A percentile compares a stretch with the other conserved stretches of the same genome.
phyloP scores from a whole-genome alignment of 2,797 vertebrate species.

The Sphenopsis melanotis region DNA sequence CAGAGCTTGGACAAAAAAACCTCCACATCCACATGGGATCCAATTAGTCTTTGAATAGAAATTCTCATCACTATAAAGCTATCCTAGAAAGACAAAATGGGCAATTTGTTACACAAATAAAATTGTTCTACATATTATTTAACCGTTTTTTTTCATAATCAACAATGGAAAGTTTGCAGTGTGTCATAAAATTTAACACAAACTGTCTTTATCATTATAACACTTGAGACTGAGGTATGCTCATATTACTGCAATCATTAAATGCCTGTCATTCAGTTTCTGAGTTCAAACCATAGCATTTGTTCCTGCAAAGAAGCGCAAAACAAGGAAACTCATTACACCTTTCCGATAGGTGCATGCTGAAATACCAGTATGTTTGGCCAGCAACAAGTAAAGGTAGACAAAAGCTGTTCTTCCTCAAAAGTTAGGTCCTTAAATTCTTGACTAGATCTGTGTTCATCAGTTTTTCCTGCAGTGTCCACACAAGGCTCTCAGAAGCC shows the following conservation, averaged over 20 bases:
- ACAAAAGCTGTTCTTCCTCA: not conserved
- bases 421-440: not conserved
- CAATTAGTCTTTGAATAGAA: not conserved
- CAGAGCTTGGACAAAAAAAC: not conserved
- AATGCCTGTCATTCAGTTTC: not conserved
- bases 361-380: not conserved
- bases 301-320: not conserved
- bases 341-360: not conserved
- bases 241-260: not conserved
- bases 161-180: not conserved
- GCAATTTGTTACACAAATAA: not conserved
- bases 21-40: not conserved
- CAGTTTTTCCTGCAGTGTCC: not conserved
- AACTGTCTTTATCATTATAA: not conserved
- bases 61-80: not conserved
- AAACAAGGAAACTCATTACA: not conserved
- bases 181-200: not conserved
- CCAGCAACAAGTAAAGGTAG: not conserved
- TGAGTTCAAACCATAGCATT: not conserved
- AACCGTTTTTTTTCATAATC: not conserved
- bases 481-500: not conserved
- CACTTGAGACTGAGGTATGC: not conserved
- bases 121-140: not conserved
- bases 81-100: not conserved
- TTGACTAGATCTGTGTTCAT: not conserved